A percentile compares a stretch with the other conserved stretches of the same genome.
Conservation (phyloP, 92 coral and sea anemone species). For the Parazoanthus swiftii region DNA sequence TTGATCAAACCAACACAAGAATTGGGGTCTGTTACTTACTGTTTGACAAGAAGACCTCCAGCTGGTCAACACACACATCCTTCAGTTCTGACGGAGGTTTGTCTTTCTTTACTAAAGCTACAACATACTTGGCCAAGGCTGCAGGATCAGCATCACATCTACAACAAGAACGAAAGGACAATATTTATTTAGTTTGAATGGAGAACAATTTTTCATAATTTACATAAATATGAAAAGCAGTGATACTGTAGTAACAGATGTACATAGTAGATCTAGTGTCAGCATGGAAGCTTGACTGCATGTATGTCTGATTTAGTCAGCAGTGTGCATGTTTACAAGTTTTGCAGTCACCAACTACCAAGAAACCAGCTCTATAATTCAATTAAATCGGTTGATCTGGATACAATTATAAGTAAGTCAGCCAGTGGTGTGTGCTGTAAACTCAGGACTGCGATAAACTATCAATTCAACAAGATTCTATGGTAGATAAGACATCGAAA, state of each 20-base stretch:
- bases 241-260: too few relatives aligned
- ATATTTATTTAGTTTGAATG: too few relatives aligned
- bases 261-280: not conserved
- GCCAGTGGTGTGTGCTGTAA: too few relatives aligned
- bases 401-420: too few relatives aligned
- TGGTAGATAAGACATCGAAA: not conserved
- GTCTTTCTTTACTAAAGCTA: conserved; percentile 95
- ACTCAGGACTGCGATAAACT: not conserved
- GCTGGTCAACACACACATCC: conserved; percentile 93
- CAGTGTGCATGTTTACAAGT: too few relatives aligned
- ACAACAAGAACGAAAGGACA: not conserved
- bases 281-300: too few relatives aligned
- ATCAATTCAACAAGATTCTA: not conserved
- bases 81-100: conserved; percentile 86
- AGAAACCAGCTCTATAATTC: too few relatives aligned
- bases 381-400: too few relatives aligned
- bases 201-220: too few relatives aligned
- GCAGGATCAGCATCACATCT: conserved; percentile 99
- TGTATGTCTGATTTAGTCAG: too few relatives aligned
- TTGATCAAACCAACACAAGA: not conserved
- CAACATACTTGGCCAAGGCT: conserved; percentile 97
- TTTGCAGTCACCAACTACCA: too few relatives aligned
- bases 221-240: too few relatives aligned
- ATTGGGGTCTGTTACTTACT: conserved; percentile 54
- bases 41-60: conserved; percentile 89